Evolutionary conservation across 2,888 invertebrate genomes (phyloP), one percentile per base, ranked within the genome.

Genomic region (Hybos culiciformis): DNA sequence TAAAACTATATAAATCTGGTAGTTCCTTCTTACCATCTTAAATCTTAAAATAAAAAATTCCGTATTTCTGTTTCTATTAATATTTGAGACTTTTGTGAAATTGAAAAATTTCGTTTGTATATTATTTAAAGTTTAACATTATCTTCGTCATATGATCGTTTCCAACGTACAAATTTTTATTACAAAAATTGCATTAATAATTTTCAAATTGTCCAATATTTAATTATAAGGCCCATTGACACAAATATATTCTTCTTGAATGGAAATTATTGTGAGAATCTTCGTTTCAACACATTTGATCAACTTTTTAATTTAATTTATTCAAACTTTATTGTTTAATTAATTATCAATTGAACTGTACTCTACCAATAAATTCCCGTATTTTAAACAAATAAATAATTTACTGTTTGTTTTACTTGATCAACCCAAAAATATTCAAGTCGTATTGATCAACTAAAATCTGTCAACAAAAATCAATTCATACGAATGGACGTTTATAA

Each of bases 401-500:
- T 24, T 24, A 24, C 24, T 11, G 24, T 8, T 24, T 24, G 11
- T 8, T 24, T 8, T 24, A 24, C 7, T 24, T 24, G 24, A 11
- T 24, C 24, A 24, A 24, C 24, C n/a, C n/a, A n/a, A n/a, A n/a
- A n/a, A n/a, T 24, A 24, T 24, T 8, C 24, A 24, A 24, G 7
- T 24, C 7, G 7, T 24, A 24, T 24, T 24, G 7, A 24, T 24
- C 24, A 24, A 24, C 7, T 24, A 8, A 8, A 24, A 8, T 24
- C 11, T 24, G n/a, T n/a, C n/a, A n/a, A n/a, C n/a, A n/a, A n/a
- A n/a, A n/a, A n/a, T n/a, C n/a, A n/a, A n/a, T 23, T 18, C 12
- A 19, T 34, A 37, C 9, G 36, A 51, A 23, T 36, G 24, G 29
- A 17, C n/a, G 14, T n/a, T n/a, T n/a, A n/a, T n/a, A n/a, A n/a